These are phyloP conservation scores for Ischnura elegans DNA, from an alignment of 2,888 invertebrate species.

Conservation along the genomic window DNA sequence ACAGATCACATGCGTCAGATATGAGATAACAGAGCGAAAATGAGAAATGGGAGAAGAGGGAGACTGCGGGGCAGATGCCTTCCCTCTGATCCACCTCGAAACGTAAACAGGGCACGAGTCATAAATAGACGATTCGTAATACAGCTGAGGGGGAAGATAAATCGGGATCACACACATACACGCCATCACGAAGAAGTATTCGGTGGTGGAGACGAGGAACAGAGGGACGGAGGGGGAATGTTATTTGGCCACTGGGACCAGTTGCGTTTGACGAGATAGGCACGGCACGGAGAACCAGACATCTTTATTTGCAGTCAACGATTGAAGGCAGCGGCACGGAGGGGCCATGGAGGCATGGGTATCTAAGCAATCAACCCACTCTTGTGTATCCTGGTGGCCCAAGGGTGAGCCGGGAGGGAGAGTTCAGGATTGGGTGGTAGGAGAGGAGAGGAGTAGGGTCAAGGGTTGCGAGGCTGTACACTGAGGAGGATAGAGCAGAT, in stretches of 20 bases:
- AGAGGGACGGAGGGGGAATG: too few species aligned
- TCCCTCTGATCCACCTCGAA: too few species aligned
- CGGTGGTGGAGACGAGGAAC: not conserved
- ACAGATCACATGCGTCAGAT: too few species aligned
- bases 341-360: not conserved
- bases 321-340: not conserved
- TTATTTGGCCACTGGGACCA: too few species aligned
- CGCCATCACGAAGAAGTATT: too few species aligned
- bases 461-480: not conserved
- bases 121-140: too few species aligned
- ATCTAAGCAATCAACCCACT: not conserved
- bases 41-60: not conserved
- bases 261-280: too few species aligned
- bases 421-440: not conserved
- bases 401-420: not conserved
- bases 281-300: too few species aligned
- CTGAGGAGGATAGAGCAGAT: not conserved
- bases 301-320: too few species aligned
- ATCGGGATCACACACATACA: too few species aligned
- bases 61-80: not conserved
- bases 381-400: not conserved
- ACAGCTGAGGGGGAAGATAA: too few species aligned
- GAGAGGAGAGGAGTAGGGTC: not conserved
- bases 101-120: not conserved
- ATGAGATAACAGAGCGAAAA: too few species aligned